Conservation (phyloP, 2,797 vertebrate genomes). For the Notolabrus celidotus region DNA sequence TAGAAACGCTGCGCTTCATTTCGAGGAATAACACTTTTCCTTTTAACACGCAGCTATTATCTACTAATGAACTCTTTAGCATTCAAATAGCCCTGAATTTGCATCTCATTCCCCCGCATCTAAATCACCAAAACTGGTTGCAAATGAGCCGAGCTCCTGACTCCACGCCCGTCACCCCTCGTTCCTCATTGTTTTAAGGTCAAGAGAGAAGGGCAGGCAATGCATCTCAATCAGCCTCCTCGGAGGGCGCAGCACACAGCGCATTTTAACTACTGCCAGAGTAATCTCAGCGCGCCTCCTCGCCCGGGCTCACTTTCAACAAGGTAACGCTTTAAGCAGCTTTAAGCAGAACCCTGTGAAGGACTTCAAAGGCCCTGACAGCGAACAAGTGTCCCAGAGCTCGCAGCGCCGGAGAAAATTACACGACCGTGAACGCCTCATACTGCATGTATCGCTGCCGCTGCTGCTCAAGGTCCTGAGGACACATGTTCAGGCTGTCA, state of each 20-base stretch:
- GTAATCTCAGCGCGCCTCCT: constrained; percentile 63
- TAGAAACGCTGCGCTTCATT: constrained; percentile 72
- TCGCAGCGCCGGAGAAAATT: constrained; percentile 43
- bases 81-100: constrained; percentile 72
- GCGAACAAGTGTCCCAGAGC: constrained; percentile 63
- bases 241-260: constrained; percentile 38
- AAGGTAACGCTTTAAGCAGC: constrained; percentile 69
- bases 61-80: constrained; percentile 81
- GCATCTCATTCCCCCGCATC: constrained; percentile 65
- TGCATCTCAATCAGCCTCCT: constrained; percentile 68
- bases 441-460: constrained; percentile 8
- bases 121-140: constrained; percentile 25
- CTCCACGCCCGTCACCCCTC: constrained; percentile 40
- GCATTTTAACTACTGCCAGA: constrained; percentile 59
- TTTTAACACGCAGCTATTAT: constrained; percentile 74
- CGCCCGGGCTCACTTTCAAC: constrained; percentile 64
- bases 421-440: constrained; percentile 20
- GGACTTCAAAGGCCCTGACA: constrained; percentile 71
- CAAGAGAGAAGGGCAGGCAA: constrained; percentile 53
- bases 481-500: constrained; percentile 37
- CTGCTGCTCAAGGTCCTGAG: constrained; percentile 43
- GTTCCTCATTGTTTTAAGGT: constrained; percentile 67
- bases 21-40: constrained; percentile 78
- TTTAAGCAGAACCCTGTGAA: constrained; percentile 70
- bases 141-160: constrained; percentile 35